A percentile compares a stretch with the other conserved stretches of the same genome.
Conservation (phyloP, 2,797 vertebrate species). For the Neosalanx taihuensis region DNA sequence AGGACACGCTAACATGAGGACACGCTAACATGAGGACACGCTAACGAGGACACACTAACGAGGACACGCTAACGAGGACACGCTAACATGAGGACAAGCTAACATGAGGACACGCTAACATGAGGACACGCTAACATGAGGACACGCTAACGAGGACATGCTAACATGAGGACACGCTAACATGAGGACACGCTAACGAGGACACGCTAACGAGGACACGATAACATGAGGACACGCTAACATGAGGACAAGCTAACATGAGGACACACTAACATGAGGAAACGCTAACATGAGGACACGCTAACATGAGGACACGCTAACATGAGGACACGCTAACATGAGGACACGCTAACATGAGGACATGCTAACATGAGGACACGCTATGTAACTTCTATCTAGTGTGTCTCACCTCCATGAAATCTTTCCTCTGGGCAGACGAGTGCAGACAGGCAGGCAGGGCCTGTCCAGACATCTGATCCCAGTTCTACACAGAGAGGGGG, state of each 20-base stretch:
- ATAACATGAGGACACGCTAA: neutral
- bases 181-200: neutral
- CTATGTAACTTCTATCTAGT: neutral
- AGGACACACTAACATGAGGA: neutral
- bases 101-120: neutral
- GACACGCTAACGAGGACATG: no score
- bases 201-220: neutral
- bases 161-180: neutral
- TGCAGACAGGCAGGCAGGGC: conserved; percentile 85
- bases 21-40: neutral
- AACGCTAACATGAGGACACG: neutral
- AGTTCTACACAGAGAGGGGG: conserved; percentile 73
- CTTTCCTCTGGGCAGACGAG: conserved; percentile 92
- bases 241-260: neutral
- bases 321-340: neutral
- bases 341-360: neutral
- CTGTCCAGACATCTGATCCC: conserved; percentile 92
- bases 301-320: neutral
- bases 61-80: no score
- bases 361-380: neutral
- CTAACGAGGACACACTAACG: no score
- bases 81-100: neutral
- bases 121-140: neutral
- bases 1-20: neutral
- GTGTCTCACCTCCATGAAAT: conserved; percentile 93